phyloP scores from a whole-genome alignment of 2,888 invertebrate species.

The Cryptocephalus moraei region DNA sequence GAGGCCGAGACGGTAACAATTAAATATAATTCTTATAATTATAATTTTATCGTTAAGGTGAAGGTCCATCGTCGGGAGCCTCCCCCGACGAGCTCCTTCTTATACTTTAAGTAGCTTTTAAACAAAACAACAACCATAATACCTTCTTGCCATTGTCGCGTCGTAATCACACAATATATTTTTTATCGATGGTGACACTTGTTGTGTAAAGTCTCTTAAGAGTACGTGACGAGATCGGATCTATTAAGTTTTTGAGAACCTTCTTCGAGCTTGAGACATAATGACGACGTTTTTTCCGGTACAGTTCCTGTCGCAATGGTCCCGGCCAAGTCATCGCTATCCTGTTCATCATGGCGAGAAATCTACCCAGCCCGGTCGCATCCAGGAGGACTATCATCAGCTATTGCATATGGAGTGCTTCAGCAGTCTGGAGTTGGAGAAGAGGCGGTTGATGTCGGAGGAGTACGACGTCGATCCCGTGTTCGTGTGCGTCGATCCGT shows the following conservation, averaged over 20 bases:
- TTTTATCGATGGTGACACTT: too few relatives aligned
- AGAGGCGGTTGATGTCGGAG: slow-evolving; percentile 7
- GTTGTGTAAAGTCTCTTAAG: too few relatives aligned
- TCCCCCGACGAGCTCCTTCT: background rate
- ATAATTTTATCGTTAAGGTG: slow-evolving; percentile 2
- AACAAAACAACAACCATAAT: background rate
- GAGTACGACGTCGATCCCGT: slow-evolving; percentile 19
- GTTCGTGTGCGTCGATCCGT: slow-evolving; percentile 26
- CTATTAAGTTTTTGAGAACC: too few relatives aligned
- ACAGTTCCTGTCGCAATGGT: slow-evolving; percentile 29
- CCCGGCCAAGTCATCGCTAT: slow-evolving; percentile 27
- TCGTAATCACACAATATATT: too few relatives aligned
- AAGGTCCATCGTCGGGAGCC: background rate
- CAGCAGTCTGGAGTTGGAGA: background rate
- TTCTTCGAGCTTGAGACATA: too few relatives aligned
- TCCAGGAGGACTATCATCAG: too few relatives aligned
- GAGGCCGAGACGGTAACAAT: slow-evolving; percentile 4
- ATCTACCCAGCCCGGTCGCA: slow-evolving; percentile 8
- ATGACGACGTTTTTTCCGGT: slow-evolving; percentile 7
- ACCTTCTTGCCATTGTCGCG: background rate
- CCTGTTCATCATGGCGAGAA: slow-evolving; percentile 42
- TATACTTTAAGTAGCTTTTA: too few relatives aligned
- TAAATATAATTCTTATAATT: background rate
- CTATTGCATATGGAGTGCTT: background rate
- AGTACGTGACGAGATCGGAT: too few relatives aligned